phyloP scores from a whole-genome alignment of 1,140 invertebrate species.

The Colletes gigas region DNA sequence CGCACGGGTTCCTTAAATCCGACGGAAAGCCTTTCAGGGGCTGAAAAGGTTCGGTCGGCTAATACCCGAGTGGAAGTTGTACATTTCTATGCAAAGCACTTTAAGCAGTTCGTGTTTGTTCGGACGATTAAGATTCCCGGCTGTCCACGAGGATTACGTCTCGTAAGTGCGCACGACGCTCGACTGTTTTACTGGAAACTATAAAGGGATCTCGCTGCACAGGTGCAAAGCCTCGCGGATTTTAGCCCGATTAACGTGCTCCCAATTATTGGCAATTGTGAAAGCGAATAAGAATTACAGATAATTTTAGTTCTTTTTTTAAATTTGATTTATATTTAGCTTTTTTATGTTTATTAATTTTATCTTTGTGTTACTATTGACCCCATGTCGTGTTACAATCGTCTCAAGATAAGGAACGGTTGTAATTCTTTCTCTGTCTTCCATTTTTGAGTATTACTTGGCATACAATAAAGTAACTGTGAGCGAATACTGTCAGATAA shows the following conservation, averaged over 20 bases:
- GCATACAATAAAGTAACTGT: too few species aligned
- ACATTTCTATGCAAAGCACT: slow-evolving; percentile 62
- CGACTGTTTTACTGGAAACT: slow-evolving; percentile 47
- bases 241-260: slow-evolving; percentile 19
- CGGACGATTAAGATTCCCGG: slow-evolving; percentile 57
- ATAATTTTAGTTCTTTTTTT: too few species aligned
- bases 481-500: too few species aligned
- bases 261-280: too few species aligned
- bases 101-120: slow-evolving; percentile 49
- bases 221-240: slow-evolving; percentile 38
- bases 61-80: slow-evolving; percentile 42
- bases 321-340: too few species aligned
- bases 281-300: too few species aligned
- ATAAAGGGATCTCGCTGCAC: slow-evolving; percentile 32
- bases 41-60: slow-evolving; percentile 17
- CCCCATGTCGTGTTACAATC: too few species aligned
- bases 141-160: slow-evolving; percentile 53
- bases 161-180: not conserved
- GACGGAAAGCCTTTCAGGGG: slow-evolving; percentile 32
- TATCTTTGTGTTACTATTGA: too few species aligned
- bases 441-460: too few species aligned
- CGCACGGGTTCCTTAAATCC: slow-evolving; percentile 10
- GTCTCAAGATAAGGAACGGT: too few species aligned
- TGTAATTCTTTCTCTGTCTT: too few species aligned
- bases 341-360: too few species aligned